A percentile compares a stretch with the other conserved stretches of the same genome.
Evolutionary conservation across 64 coral and sea anemone species (phyloP).

Genomic region (Orbicella faveolata): DNA sequence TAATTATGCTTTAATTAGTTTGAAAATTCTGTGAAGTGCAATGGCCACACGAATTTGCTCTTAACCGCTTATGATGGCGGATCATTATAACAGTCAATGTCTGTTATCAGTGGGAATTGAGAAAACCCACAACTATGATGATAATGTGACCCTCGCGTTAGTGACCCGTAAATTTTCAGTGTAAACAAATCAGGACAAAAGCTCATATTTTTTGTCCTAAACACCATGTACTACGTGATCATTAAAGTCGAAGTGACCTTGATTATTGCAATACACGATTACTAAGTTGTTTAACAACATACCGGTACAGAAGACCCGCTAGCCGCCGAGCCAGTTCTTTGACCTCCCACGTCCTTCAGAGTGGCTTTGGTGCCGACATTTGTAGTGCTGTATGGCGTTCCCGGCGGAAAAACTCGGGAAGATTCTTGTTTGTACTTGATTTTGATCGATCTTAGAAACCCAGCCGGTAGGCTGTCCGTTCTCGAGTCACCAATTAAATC

Average conservation of each 20-base stretch:
- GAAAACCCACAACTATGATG: background rate
- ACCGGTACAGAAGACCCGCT: slow-evolving; percentile 32
- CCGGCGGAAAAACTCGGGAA: slow-evolving; percentile 80
- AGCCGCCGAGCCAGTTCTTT: slow-evolving; percentile 55
- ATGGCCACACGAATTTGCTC: too few relatives aligned
- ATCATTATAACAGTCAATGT: background rate
- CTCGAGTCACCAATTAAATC: slow-evolving; percentile 94
- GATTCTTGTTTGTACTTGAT: slow-evolving; percentile 94
- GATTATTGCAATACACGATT: background rate
- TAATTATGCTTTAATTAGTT: too few relatives aligned
- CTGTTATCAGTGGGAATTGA: background rate
- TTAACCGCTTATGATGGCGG: too few relatives aligned
- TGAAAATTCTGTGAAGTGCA: too few relatives aligned
- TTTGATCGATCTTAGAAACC: slow-evolving; percentile 94
- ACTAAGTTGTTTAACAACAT: background rate
- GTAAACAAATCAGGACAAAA: slow-evolving; percentile 37
- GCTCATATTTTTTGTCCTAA: background rate
- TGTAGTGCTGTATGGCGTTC: slow-evolving; percentile 40
- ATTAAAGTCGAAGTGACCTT: background rate
- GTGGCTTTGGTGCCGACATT: background rate
- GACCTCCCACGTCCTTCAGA: background rate
- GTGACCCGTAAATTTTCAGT: slow-evolving; percentile 5
- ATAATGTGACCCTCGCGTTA: background rate
- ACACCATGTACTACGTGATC: too few relatives aligned
- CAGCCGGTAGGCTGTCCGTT: slow-evolving; percentile 93